phyloP scores from a whole-genome alignment of 92 coral and sea anemone species.

The Scolanthus callimorphus region DNA sequence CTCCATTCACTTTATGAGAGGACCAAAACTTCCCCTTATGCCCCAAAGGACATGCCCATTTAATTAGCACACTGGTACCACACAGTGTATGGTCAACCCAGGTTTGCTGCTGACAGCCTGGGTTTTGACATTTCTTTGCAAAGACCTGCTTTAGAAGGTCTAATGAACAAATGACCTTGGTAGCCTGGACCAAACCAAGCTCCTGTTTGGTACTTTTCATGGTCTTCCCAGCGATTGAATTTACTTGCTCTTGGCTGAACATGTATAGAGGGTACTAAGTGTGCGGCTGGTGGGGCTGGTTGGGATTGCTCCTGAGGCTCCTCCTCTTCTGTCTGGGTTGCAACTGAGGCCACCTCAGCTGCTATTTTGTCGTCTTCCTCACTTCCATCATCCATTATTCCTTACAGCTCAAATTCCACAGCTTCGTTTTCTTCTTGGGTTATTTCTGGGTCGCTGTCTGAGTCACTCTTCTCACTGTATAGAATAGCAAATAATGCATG shows the following conservation, averaged over 20 bases:
- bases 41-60: constrained; percentile 29
- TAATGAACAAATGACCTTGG: constrained; percentile 18
- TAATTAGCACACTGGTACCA: constrained; percentile 15
- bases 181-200: background rate
- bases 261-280: background rate
- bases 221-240: constrained; percentile 9
- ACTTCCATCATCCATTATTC: constrained; percentile 1
- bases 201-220: background rate
- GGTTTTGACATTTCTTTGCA: constrained; percentile 1
- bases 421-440: constrained; percentile 7
- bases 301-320: background rate
- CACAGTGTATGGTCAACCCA: background rate
- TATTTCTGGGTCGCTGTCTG: constrained; percentile 5
- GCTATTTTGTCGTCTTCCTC: background rate
- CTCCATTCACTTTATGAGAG: constrained; percentile 36
- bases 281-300: constrained; percentile 2
- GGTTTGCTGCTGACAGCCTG: constrained; percentile 1
- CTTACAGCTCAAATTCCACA: background rate
- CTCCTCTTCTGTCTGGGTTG: constrained; percentile 12
- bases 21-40: constrained; percentile 36
- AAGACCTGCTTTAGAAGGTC: constrained; percentile 9
- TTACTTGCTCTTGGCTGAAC: constrained; percentile 3
- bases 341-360: constrained; percentile 8
- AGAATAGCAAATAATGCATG: no score
- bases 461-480: constrained; percentile 9